A percentile compares a stretch with the other conserved stretches of the same genome.
phyloP scores from a whole-genome alignment of 2,888 invertebrate genomes.

The Drosophila nr. medialis region DNA sequence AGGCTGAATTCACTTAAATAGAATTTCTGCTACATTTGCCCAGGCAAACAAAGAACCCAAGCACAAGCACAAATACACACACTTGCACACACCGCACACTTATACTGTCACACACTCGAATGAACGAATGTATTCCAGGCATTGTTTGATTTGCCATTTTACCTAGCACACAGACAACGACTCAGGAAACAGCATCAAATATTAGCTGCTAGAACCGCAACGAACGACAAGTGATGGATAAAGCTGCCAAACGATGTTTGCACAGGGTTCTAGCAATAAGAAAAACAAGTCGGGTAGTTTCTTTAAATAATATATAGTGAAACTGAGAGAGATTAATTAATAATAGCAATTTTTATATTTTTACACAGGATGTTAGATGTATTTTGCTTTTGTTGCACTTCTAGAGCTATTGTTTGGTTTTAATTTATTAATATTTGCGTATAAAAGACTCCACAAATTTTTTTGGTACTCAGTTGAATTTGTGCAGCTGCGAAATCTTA shows the following conservation, averaged over 20 bases:
- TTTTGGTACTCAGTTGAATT: slow-evolving; percentile 6
- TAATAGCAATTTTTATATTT: neutral
- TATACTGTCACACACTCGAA: slow-evolving; percentile 8
- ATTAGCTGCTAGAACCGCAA: slow-evolving; percentile 49
- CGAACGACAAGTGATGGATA: slow-evolving; percentile 30
- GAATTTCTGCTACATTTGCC: slow-evolving; percentile 68
- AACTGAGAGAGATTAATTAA: neutral
- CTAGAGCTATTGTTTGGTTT: neutral
- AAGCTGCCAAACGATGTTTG: slow-evolving; percentile 39
- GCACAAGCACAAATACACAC: slow-evolving; percentile 28
- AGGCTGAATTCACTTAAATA: slow-evolving; percentile 77
- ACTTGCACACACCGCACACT: slow-evolving; percentile 4
- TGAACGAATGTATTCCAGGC: slow-evolving; percentile 23
- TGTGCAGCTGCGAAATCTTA: slow-evolving; percentile 6
- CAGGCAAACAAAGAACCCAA: slow-evolving; percentile 51
- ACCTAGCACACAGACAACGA: slow-evolving; percentile 48
- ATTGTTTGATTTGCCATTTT: slow-evolving; percentile 77
- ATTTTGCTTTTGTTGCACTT: too few relatives aligned
- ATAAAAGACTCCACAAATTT: neutral
- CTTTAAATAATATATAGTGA: neutral
- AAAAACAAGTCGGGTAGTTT: neutral
- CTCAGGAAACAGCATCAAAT: slow-evolving; percentile 40
- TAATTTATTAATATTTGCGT: neutral
- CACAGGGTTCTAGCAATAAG: slow-evolving; percentile 9
- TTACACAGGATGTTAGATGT: neutral